Evolutionary conservation across 2,797 vertebrate species (phyloP).

Genomic region (Masticophis lateralis): DNA sequence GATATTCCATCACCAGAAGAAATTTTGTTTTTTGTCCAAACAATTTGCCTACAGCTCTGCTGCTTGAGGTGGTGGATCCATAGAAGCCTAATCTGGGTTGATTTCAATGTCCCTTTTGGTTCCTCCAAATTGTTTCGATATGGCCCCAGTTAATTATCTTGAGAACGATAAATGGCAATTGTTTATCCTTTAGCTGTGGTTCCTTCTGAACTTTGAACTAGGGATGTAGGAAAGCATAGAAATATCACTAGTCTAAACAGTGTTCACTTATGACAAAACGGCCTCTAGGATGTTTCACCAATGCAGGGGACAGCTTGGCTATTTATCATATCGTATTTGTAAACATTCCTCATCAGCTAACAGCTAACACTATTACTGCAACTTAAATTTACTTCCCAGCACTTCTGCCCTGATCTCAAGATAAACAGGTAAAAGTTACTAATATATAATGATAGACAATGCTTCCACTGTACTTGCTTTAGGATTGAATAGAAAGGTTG

Average conservation of each 20-base stretch:
- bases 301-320: conserved; percentile 23
- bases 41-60: not conserved
- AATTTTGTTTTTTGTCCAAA: not conserved
- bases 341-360: conserved; percentile 24
- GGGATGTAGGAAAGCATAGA: not conserved
- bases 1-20: not conserved
- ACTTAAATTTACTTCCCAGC: not conserved
- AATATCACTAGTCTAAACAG: conserved; percentile 23
- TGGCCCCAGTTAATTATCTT: conserved; percentile 39
- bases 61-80: not conserved
- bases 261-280: not conserved
- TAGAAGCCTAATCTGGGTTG: not conserved
- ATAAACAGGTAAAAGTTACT: not conserved
- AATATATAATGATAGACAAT: not conserved
- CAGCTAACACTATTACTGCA: not conserved
- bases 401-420: not conserved
- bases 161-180: conserved; percentile 15
- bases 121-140: not conserved
- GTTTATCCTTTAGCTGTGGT: conserved; percentile 46
- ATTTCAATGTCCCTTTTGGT: not conserved
- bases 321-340: conserved; percentile 24
- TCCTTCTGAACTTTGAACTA: conserved; percentile 32
- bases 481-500: not conserved
- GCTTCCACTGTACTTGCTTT: not conserved
- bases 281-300: conserved; percentile 32